Conservation (phyloP, 2,888 invertebrate genomes). For the Crematogaster levior region DNA sequence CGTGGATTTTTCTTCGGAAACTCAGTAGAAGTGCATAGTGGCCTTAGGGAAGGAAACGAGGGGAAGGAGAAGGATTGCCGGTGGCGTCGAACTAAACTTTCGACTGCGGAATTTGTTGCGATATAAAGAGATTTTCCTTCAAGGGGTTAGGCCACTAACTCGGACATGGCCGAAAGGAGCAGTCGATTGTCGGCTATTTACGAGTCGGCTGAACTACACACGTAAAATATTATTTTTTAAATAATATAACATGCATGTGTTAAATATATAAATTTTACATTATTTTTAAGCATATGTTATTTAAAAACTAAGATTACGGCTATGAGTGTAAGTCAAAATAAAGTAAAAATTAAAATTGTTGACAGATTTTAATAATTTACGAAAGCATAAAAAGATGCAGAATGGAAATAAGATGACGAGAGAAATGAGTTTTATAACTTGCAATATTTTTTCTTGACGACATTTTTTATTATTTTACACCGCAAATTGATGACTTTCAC, state of each 20-base stretch:
- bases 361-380: background rate
- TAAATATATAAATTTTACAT: background rate
- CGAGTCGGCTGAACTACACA: background rate
- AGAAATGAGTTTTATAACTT: background rate
- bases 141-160: constrained; percentile 13
- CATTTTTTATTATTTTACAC: background rate
- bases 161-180: background rate
- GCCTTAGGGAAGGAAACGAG: background rate
- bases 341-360: background rate
- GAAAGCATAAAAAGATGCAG: background rate
- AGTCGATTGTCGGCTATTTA: background rate
- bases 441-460: no score
- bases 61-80: background rate
- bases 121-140: constrained; percentile 41
- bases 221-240: background rate
- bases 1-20: constrained; percentile 48
- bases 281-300: background rate
- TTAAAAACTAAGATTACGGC: background rate
- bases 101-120: constrained; percentile 42
- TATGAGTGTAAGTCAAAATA: no score
- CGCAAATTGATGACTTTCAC: background rate
- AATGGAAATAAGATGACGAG: background rate
- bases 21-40: constrained; percentile 20
- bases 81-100: constrained; percentile 48
- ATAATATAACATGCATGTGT: background rate